Conservation (phyloP, 2,797 vertebrate genomes). For the Arvicola amphibius region DNA sequence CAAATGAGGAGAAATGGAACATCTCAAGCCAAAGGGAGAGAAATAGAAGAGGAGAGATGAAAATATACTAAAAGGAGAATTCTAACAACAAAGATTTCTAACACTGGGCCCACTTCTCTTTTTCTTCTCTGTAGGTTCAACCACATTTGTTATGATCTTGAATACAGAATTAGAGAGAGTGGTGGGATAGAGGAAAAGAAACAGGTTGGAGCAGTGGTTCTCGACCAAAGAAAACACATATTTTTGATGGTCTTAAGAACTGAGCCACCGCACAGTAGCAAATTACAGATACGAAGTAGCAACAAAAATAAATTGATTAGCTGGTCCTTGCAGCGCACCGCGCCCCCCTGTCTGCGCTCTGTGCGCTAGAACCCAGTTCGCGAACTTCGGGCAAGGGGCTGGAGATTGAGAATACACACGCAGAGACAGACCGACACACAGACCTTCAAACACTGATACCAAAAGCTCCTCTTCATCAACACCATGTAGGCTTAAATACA, state of each 20-base stretch:
- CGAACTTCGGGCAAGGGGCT: no score
- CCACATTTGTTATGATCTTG: not conserved
- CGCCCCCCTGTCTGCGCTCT: no score
- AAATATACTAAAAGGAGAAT: not conserved
- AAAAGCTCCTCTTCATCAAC: no score
- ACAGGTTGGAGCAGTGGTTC: not conserved
- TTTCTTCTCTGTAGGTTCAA: not conserved
- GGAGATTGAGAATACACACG: no score
- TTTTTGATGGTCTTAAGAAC: not conserved
- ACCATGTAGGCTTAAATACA: no score
- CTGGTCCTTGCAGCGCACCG: no score
- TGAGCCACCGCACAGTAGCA: not conserved
- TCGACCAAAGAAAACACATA: not conserved
- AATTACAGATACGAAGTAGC: not conserved
- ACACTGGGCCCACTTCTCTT: not conserved
- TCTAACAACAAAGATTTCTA: not conserved
- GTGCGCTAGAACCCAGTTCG: no score
- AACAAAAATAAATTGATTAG: not conserved
- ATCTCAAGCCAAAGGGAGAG: not conserved
- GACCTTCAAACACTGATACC: no score
- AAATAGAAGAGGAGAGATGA: not conserved
- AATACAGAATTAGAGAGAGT: not conserved
- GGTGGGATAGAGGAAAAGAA: not conserved
- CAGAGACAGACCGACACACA: no score
- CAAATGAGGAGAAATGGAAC: not conserved